Evolutionary conservation across 2,888 invertebrate genomes (phyloP), one percentile per base, ranked within the genome.

Genomic region (Parascotia fuliginaria): DNA sequence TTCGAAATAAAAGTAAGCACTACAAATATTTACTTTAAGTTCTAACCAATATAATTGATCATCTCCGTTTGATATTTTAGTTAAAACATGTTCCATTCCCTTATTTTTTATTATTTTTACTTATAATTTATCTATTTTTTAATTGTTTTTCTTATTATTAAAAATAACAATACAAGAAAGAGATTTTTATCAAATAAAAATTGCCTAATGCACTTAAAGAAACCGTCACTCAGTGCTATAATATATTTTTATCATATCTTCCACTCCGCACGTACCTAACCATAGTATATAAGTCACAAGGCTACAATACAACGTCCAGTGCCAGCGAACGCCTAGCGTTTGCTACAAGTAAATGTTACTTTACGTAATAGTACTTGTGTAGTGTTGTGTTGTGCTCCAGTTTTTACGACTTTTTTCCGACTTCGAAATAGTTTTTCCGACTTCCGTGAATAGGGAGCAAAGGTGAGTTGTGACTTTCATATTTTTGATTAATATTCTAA

Each of bases 311-410:
- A 32, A 28, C 50, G 46, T 38, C 64, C 81, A 85, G 87, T 87
- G 46, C 56, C 33, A 51, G 77, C 79, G 78, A 77, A 60, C 83
- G 83, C 85, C 75, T 75, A 62, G 83, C 80, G 83, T 80, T 81
- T 81, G 83, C 81, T 64, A 50, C 70, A 59, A 60, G 70, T 70
- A 70, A 66, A 62, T 70, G 63, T 70, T 70, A 59, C 55, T 9
- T n/a, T 24, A 19, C 13, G 47, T 75, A 62, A 70, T 68, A 66
- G 69, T 70, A 70, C 55, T 56, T 65, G 73, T 62, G 62, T 49
- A 55, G 76, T 81, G 79, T 65, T 71, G 84, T 82, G 81, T 70
- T 66, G 72, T 68, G 65, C 75, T 75, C 70, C 76, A 79, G 78
- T 75, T 77, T 73, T 53, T 50, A 45, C 44, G 36, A 54, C 52